These are phyloP conservation scores for Tachyglossus aculeatus DNA, from an alignment of 2,797 vertebrate genomes.

Conservation along the genomic window DNA sequence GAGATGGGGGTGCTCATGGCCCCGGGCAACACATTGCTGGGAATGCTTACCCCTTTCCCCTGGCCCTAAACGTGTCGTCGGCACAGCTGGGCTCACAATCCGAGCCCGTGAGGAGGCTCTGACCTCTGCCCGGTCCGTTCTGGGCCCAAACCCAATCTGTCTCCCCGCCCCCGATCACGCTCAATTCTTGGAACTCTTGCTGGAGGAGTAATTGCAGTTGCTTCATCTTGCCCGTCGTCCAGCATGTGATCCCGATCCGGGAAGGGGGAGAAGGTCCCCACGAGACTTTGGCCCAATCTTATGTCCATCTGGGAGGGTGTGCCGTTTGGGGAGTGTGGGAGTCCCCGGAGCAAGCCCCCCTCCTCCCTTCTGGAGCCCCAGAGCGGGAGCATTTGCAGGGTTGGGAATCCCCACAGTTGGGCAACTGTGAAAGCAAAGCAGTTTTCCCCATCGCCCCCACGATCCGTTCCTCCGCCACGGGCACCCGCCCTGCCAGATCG, in stretches of 20 bases:
- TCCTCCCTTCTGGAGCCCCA: neutral
- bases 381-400: neutral
- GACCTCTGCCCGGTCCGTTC: too few species aligned
- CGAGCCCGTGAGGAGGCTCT: too few species aligned
- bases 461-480: too few species aligned
- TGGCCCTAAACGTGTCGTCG: too few species aligned
- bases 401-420: too few species aligned
- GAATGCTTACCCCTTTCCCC: too few species aligned
- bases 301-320: neutral
- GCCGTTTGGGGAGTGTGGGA: neutral
- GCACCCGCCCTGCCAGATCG: too few species aligned
- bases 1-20: too few species aligned
- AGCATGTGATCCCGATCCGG: neutral
- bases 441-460: too few species aligned
- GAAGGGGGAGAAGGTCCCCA: neutral
- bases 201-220: slow-evolving; percentile 21
- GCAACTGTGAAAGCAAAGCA: too few species aligned
- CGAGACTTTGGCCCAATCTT: neutral
- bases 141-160: slow-evolving; percentile 27
- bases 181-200: slow-evolving; percentile 46
- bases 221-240: neutral
- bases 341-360: neutral
- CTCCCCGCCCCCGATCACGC: slow-evolving; percentile 47
- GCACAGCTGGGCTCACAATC: too few species aligned
- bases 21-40: too few species aligned